These are phyloP conservation scores for Dryococelus australis DNA, from an alignment of 2,888 invertebrate genomes.

Conservation along the genomic window DNA sequence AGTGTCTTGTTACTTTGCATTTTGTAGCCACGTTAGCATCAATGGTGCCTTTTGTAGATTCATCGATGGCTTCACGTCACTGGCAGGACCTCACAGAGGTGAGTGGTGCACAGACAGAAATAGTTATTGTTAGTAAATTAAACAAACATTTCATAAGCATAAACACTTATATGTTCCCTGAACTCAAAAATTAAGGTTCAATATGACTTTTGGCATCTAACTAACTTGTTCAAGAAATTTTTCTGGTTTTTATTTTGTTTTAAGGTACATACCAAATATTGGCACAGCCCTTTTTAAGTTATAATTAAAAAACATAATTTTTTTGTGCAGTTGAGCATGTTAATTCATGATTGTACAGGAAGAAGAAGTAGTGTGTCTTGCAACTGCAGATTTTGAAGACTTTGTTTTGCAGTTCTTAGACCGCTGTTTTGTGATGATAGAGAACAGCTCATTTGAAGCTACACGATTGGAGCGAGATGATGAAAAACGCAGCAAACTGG, in stretches of 20 bases:
- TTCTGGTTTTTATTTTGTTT: too few species aligned
- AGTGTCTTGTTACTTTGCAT: conserved; percentile 78
- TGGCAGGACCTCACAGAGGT: conserved; percentile 74
- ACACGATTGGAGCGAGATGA: conserved; percentile 68
- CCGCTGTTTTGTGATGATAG: conserved; percentile 74
- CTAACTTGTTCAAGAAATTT: too few species aligned
- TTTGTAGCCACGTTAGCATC: conserved; percentile 79
- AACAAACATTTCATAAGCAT: too few species aligned
- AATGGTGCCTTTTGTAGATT: conserved; percentile 85
- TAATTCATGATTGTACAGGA: conserved; percentile 59
- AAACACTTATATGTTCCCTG: not conserved
- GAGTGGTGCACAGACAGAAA: not conserved
- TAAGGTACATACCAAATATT: too few species aligned
- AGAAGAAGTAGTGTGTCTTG: conserved; percentile 77
- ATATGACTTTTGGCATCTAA: too few species aligned
- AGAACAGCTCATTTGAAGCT: conserved; percentile 73
- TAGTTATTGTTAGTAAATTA: too few species aligned
- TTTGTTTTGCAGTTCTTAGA: conserved; percentile 88
- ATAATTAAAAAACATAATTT: too few species aligned
- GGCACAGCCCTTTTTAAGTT: too few species aligned
- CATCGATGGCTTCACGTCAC: conserved; percentile 75
- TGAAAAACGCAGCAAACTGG: conserved; percentile 71
- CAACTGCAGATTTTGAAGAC: conserved; percentile 87
- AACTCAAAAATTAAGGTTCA: not conserved
- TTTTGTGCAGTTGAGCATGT: too few species aligned